phyloP scores from a whole-genome alignment of 2,797 vertebrate genomes.

The Xiphophorus birchmanni region DNA sequence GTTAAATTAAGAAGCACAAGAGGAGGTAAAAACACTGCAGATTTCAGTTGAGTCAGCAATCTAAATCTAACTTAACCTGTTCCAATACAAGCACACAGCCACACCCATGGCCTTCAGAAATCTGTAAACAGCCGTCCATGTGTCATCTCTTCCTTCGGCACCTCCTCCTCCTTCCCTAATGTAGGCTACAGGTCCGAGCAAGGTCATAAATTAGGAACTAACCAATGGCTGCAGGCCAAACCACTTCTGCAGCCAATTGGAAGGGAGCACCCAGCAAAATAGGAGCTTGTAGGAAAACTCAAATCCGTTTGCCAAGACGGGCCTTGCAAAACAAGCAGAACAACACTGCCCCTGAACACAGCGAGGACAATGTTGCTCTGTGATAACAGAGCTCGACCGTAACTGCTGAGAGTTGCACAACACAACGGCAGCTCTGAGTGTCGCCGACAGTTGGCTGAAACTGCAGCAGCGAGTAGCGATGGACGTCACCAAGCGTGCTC shows the following conservation, averaged over 20 bases:
- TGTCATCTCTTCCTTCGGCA: conserved; percentile 53
- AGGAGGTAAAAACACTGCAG: neutral
- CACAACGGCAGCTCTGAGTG: neutral
- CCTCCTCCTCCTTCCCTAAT: conserved; percentile 38
- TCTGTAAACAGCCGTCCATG: conserved; percentile 69
- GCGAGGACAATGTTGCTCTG: neutral
- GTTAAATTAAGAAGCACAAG: neutral
- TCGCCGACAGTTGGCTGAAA: neutral
- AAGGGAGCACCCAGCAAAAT: conserved; percentile 19
- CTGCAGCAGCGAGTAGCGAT: conserved; percentile 6
- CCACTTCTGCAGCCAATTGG: conserved; percentile 41
- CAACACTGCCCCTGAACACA: conserved; percentile 15
- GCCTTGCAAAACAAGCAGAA: conserved; percentile 52
- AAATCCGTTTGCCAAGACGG: conserved; percentile 29
- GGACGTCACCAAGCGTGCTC: neutral
- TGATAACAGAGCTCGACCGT: neutral
- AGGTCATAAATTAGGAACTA: conserved; percentile 62
- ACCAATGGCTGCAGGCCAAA: conserved; percentile 53
- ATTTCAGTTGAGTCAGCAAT: neutral
- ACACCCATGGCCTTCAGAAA: conserved; percentile 56
- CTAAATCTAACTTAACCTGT: conserved; percentile 40
- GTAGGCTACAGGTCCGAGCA: conserved; percentile 47
- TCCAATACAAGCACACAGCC: conserved; percentile 22
- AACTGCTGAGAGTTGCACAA: neutral
- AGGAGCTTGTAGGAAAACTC: conserved; percentile 29